Conservation (phyloP, 2,888 invertebrate species). For the Cremastinae sp. region DNA sequence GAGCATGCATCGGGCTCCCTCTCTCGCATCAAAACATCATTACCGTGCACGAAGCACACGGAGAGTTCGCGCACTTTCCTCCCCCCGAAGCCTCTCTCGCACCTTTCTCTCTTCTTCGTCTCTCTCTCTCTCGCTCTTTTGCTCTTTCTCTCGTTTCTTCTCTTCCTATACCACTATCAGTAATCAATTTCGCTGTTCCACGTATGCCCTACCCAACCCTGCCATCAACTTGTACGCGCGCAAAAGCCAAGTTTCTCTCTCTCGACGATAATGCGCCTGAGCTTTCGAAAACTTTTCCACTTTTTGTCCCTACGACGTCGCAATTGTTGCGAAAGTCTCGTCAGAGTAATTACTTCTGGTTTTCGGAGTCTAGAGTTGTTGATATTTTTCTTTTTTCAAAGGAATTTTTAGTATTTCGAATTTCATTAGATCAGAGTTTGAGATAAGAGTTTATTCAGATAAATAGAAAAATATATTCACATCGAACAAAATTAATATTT, state of each 20-base stretch:
- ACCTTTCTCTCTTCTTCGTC: neutral
- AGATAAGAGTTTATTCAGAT: no score
- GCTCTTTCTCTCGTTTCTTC: slow-evolving; percentile 2
- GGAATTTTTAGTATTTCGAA: no score
- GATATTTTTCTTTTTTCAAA: no score
- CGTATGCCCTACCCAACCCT: neutral
- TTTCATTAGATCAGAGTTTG: no score
- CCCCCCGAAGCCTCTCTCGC: slow-evolving; percentile 31
- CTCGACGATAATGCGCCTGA: no score
- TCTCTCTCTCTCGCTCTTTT: neutral
- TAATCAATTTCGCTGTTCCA: slow-evolving; percentile 76
- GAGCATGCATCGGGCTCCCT: slow-evolving; percentile 46
- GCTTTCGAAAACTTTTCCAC: slow-evolving; percentile 6
- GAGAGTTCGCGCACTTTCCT: slow-evolving; percentile 50
- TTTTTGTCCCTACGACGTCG: no score
- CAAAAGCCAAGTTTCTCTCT: neutral
- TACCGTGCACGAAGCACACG: slow-evolving; percentile 71
- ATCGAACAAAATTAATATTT: no score
- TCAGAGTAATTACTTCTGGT: no score
- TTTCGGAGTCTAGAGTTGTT: no score
- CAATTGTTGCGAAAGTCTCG: no score
- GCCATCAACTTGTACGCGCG: neutral
- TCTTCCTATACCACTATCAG: slow-evolving; percentile 71
- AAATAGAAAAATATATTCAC: no score
- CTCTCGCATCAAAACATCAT: slow-evolving; percentile 79